Base-by-base conservation (phyloP, 2,888 invertebrate species). In the Agrilus cyanescens region DNA sequence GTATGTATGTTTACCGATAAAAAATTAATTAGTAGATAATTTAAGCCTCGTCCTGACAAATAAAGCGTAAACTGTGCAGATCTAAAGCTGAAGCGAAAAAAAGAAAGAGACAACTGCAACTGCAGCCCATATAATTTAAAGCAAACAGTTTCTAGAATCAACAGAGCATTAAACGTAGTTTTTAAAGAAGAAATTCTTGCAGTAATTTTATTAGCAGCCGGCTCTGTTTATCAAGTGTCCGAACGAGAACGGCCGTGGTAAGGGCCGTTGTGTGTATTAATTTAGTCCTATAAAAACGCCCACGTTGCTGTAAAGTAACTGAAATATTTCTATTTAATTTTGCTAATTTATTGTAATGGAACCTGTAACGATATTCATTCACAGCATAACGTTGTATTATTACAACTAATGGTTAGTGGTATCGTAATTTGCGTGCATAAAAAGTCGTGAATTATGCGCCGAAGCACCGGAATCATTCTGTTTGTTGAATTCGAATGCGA, bases 311-410 rank as follows among this genome's bases (percentile, higher is more conserved):
- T 46, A 52, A 50, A 48, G 50, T 48, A 47, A 47, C 38, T 49
- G 49, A 50, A 52, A 51, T 49, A 45, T 49, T 46, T 49, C 42
- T 48, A 50, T 52, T 52, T 50, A 52, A 52, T 52, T 52, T 52
- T 40, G 46, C 47, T 50, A 52, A 52, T 49, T 52, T 52, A 50
- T 50, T 50, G 38, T 50, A 51, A 51, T 49, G 47, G 46, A 33
- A 38, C 33, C 41, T 37, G 46, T 45, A 45, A 44, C 46, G 44
- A 48, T 45, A 46, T 44, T 45, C 39, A 46, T 49, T 50, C 46
- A 45, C 37, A 45, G 46, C 46, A 47, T 47, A 50, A 47, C 47
- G 44, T 46, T 38, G 45, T 40, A 46, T 50, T 50, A 50, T 52
- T 48, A 52, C 47, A 49, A 48, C 49, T 50, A 48, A 50, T 50